Percentiles rank a stretch among this genome's conserved stretches.
These are phyloP conservation scores for Muscidifurax raptorellus DNA, from an alignment of 1,140 invertebrate genomes.

Conservation along the genomic window DNA sequence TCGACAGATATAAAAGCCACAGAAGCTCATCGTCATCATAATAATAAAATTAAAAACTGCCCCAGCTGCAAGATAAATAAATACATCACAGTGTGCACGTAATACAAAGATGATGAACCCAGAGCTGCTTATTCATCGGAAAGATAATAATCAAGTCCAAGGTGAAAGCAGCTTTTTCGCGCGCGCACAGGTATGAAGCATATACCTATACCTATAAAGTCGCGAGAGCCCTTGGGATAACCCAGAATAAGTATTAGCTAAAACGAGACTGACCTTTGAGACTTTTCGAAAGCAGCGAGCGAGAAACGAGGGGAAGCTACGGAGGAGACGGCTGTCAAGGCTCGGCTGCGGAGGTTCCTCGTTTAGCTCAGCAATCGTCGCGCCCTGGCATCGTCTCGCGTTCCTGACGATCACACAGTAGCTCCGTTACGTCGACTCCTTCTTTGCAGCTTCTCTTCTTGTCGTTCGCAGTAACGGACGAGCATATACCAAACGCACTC, in stretches of 20 bases:
- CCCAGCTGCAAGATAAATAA: not conserved
- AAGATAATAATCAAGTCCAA: slow-evolving; percentile 44
- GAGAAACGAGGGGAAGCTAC: slow-evolving; percentile 38
- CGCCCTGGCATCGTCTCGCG: slow-evolving; percentile 8
- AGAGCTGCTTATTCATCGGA: slow-evolving; percentile 32
- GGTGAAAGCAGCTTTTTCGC: slow-evolving; percentile 26
- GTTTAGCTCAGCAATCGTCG: slow-evolving; percentile 16
- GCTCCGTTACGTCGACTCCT: too few species aligned
- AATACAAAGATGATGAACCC: not conserved
- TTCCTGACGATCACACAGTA: not conserved
- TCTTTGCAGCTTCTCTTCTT: not conserved
- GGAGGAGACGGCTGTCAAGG: not conserved
- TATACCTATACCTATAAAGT: too few species aligned
- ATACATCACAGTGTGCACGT: not conserved
- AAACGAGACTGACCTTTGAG: slow-evolving; percentile 51
- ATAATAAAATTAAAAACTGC: not conserved
- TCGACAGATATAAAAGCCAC: too few species aligned
- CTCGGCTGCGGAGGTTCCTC: not conserved
- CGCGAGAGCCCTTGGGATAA: not conserved
- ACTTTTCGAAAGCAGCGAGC: slow-evolving; percentile 48
- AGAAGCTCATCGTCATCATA: not conserved
- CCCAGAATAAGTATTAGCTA: not conserved
- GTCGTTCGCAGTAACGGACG: not conserved
- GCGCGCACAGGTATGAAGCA: not conserved
- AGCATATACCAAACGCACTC: not conserved